Base-by-base conservation (phyloP, 2,113 vertebrate genomes). In the Semnornis frantzii region DNA sequence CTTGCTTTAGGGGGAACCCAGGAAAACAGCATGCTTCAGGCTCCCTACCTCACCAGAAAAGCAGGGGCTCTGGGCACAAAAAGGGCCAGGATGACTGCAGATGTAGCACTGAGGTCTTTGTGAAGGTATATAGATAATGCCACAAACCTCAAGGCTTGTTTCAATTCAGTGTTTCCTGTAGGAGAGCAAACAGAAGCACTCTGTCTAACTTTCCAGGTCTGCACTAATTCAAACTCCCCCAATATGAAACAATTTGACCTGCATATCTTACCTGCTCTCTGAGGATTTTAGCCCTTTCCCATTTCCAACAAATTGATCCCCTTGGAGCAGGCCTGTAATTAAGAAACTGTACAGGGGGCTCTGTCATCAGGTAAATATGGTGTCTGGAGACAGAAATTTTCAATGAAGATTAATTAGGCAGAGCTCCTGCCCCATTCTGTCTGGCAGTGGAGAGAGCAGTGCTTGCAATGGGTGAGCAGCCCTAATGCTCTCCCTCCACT, bases 241-340 rank as follows among this genome's bases (percentile, higher is more conserved):
- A 90, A 28, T 1, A 62, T 37, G 31, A 83, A 63, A 91, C 82
- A 2, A 73, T 44, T 74, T 72, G 80, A 25, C 48, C 50, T 89
- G 55, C 64, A 89, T 93, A 58, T 73, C 33, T 50, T 50, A 73
- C 5, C 9, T n/a, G 14, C 17, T 89, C 16, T 94, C 85, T 64
- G 90, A 92, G 31, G 50, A 74, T 90, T 92, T 87, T 18, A 58
- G 13, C 31, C 74, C 24, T 9, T 85, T 92, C 42, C 25, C 15
- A 66, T 59, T 88, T 73, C 28, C 64, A 73, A 44, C 28, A 88
- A 89, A 86, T 93, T 92, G 66, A 93, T 96, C 95, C 91, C 85
- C 74, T 96, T 69, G 74, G 92, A 97, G 93, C 64, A 95, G 59
- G 63, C 34, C 82, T 95, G 72, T 97, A 97, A 97, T 97, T 97